Percentiles rank a stretch among this genome's conserved stretches.
phyloP scores from a whole-genome alignment of 2,888 invertebrate genomes.

The Cheiracanthium punctorium region DNA sequence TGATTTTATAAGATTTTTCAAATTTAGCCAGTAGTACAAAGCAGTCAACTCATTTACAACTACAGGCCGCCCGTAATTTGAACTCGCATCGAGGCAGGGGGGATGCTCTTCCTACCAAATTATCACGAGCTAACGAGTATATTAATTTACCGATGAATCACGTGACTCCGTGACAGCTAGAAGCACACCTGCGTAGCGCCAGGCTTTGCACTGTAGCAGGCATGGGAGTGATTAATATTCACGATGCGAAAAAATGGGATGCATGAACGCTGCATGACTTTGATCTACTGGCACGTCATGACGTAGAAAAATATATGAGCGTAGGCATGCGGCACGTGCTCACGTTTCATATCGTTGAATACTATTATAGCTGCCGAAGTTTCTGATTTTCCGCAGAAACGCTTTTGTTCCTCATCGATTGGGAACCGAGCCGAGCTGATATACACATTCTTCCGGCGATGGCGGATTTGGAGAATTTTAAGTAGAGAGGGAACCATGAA shows the following conservation, averaged over 20 bases:
- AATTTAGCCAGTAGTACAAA: too few species aligned
- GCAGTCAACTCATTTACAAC: too few species aligned
- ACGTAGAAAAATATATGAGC: conserved; percentile 1
- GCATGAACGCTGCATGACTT: conserved; percentile 55
- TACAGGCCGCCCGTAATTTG: too few species aligned
- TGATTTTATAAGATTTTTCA: too few species aligned
- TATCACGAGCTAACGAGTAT: background rate
- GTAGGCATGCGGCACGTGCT: conserved; percentile 27
- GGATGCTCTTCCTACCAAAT: background rate
- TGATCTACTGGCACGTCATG: conserved; percentile 46
- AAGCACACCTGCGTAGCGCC: conserved; percentile 6
- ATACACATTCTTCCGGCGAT: too few species aligned
- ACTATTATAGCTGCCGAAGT: too few species aligned
- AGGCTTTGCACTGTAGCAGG: background rate
- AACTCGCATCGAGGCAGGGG: too few species aligned
- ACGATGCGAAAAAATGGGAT: conserved; percentile 13
- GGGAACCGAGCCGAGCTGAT: too few species aligned
- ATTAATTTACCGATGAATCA: background rate
- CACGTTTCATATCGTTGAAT: conserved; percentile 20
- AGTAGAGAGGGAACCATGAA: too few species aligned
- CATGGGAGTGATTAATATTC: conserved; percentile 41
- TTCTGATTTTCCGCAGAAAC: too few species aligned
- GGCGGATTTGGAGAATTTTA: too few species aligned
- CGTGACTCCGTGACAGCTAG: conserved; percentile 14
- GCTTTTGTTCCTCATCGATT: too few species aligned